phyloP scores from a whole-genome alignment of 2,113 vertebrate genomes.

The Bettongia penicillata region DNA sequence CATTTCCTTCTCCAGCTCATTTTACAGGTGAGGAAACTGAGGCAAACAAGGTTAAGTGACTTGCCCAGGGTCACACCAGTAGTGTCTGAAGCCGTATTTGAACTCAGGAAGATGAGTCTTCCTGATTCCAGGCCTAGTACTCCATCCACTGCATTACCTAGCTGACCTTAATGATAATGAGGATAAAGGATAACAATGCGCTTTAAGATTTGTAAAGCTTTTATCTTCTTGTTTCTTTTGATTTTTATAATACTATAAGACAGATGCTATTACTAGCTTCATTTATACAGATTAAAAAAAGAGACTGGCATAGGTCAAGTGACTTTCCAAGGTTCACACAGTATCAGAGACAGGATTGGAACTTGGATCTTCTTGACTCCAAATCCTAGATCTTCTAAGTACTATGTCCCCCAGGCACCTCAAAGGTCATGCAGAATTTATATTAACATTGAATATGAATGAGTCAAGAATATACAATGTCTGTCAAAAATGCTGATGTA shows the following conservation, averaged over 20 bases:
- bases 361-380: background rate
- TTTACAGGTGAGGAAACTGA: too few species aligned
- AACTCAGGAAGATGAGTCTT: too few species aligned
- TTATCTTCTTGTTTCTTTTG: background rate
- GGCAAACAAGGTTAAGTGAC: too few species aligned
- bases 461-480: background rate
- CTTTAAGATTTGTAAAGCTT: background rate
- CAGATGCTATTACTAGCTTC: background rate
- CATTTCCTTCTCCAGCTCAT: too few species aligned
- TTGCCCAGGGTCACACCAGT: too few species aligned
- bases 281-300: background rate
- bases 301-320: background rate
- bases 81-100: too few species aligned
- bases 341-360: background rate
- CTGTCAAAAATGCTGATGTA: background rate
- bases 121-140: too few species aligned
- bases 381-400: background rate
- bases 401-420: background rate
- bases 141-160: too few species aligned
- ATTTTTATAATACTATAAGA: background rate
- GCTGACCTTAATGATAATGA: background rate
- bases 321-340: background rate
- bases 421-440: background rate
- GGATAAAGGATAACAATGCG: background rate
- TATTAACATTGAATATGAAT: background rate